phyloP scores from a whole-genome alignment of 2,888 invertebrate genomes.

The Capitulum mitella region DNA sequence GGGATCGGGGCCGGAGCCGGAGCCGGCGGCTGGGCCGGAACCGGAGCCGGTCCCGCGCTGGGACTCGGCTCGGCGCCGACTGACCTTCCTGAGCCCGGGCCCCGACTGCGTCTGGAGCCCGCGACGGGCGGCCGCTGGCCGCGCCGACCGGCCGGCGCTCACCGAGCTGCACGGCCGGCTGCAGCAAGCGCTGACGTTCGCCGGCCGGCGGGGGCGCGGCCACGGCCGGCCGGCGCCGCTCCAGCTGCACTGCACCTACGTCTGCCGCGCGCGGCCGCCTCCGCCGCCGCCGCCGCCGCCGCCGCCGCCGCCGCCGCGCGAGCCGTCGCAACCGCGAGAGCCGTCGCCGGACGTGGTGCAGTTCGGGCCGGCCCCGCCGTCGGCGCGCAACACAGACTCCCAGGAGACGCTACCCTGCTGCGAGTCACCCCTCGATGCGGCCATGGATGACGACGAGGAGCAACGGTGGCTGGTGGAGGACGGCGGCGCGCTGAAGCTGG shows the following conservation, averaged over 20 bases:
- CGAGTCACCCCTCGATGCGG: constrained; percentile 46
- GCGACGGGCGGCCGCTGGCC: background rate
- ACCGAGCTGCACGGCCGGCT: constrained; percentile 46
- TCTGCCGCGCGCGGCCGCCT: too few species aligned
- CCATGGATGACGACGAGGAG: constrained; percentile 43
- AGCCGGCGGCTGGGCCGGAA: too few species aligned
- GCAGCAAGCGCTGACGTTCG: constrained; percentile 46
- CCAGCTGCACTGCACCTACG: too few species aligned
- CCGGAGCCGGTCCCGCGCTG: too few species aligned
- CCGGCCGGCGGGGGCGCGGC: constrained; percentile 42
- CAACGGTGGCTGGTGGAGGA: constrained; percentile 44
- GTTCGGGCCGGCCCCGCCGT: background rate
- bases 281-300: too few species aligned
- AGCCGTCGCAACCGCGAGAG: constrained; percentile 38
- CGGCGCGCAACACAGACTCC: constrained; percentile 43
- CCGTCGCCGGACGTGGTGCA: constrained; percentile 29
- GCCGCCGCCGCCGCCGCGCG: too few species aligned
- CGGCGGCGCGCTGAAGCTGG: constrained; percentile 41
- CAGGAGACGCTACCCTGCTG: constrained; percentile 46
- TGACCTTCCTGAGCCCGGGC: too few species aligned
- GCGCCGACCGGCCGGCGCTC: constrained; percentile 39
- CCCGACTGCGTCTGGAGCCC: too few species aligned
- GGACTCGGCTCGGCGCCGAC: too few species aligned
- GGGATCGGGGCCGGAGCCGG: too few species aligned
- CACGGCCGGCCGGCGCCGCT: too few species aligned